phyloP scores from a whole-genome alignment of 1,140 invertebrate species.

The Rhagoletis zephyria region DNA sequence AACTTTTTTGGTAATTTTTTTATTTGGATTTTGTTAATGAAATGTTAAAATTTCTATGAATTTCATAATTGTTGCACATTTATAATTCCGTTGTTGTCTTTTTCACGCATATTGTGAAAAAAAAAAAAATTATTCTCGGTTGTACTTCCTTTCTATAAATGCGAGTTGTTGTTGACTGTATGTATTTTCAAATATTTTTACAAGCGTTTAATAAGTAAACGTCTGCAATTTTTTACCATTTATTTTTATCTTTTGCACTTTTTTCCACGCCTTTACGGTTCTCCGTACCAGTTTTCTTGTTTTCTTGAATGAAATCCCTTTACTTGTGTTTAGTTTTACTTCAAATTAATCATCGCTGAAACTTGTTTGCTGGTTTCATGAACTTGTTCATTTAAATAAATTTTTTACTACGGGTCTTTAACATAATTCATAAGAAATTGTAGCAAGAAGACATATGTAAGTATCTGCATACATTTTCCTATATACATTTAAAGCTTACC shows the following conservation, averaged over 20 bases:
- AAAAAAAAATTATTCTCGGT: neutral
- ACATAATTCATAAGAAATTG: slow-evolving; percentile 43
- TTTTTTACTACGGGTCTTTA: slow-evolving; percentile 13
- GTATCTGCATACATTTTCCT: neutral
- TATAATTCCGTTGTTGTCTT: neutral
- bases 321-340: neutral
- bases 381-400: neutral
- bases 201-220: slow-evolving; percentile 14
- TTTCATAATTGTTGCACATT: slow-evolving; percentile 42
- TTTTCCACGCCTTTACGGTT: neutral
- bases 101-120: neutral
- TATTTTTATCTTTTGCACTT: neutral
- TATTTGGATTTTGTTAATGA: slow-evolving; percentile 6
- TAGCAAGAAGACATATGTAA: neutral
- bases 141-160: neutral
- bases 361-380: neutral
- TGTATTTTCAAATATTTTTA: neutral
- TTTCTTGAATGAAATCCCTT: slow-evolving; percentile 30
- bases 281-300: neutral
- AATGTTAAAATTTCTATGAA: slow-evolving; percentile 47
- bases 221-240: neutral
- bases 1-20: neutral
- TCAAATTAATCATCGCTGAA: neutral
- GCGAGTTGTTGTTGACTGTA: neutral
- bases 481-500: too few species aligned